Evolutionary conservation across 2,113 vertebrate genomes (phyloP), one percentile per base, ranked within the genome.

Genomic region (Pterocles gutturalis): DNA sequence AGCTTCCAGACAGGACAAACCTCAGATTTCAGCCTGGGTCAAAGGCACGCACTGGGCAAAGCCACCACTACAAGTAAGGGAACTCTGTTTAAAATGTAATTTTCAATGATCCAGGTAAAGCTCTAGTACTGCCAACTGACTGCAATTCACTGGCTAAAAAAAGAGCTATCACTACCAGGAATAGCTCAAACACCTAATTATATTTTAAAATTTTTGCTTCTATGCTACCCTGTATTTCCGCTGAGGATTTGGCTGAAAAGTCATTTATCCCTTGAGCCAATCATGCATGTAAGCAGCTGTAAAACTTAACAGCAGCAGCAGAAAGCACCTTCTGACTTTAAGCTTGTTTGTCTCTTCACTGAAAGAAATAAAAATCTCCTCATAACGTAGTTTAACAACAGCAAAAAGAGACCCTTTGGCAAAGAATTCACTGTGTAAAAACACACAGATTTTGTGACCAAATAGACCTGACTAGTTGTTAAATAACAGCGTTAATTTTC

Each of bases 161-260:
- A 19, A 72, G 3, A 45, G 43, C 20, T 24, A 60, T 16, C 11
- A 53, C 26, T 6, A 9, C 11, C 26, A 85, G 6, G 15, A 78
- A n/a, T 0, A 5, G 13, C 31, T 46, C 22, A 22, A 22, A 2
- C 34, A 31, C 13, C 25, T 28, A 7, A 25, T 31, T 0, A 0
- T 2, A 24, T 16, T 60, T 62, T 5, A 7, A 60, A 5, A 26
- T 11, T 17, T 2, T 49, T 31, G 10, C 10, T 15, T 65, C 26
- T 19, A 46, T 76, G 28, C 55, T 31, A 3, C 3, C 9, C 21
- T 29, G 9, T 11, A 58, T 5, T 26, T 26, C 10, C 16, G 5
- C 31, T 36, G 17, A 18, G 3, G 3, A 48, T 5, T 28, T 46
- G 26, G 34, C 22, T 48, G 26, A 45, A 48, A 60, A 55, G 4